Percentiles rank a stretch among this genome's conserved stretches.
Conservation (phyloP, 35 echinoderm and acorn worm genomes). For the Diadema setosum region DNA sequence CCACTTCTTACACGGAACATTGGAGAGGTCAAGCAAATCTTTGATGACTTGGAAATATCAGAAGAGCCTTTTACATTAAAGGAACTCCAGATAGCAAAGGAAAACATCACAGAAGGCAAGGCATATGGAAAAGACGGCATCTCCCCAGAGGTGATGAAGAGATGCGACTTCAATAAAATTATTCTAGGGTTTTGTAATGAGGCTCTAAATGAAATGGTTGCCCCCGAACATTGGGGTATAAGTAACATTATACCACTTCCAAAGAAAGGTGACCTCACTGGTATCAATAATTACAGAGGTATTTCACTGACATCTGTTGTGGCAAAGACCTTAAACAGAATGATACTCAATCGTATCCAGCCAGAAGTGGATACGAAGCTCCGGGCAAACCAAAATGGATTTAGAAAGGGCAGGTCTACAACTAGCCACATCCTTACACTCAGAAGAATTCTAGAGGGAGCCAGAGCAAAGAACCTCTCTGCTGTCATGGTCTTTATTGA, state of each 20-base stretch:
- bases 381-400: neutral
- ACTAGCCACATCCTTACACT: neutral
- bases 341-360: neutral
- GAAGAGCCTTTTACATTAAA: neutral
- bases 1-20: neutral
- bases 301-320: neutral
- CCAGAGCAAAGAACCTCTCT: neutral
- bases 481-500: neutral
- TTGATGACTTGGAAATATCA: neutral
- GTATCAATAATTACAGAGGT: neutral
- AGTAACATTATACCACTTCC: neutral
- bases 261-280: conserved; percentile 2
- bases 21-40: neutral
- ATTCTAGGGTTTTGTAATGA: neutral
- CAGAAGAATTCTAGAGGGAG: too few relatives aligned
- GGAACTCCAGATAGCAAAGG: neutral
- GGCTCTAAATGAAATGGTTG: neutral
- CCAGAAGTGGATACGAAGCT: too few relatives aligned
- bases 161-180: too few relatives aligned
- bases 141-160: too few relatives aligned
- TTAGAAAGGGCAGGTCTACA: neutral
- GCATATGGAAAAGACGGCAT: neutral
- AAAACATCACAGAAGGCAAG: neutral
- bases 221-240: neutral
- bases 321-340: neutral